Conservation (phyloP, 2,888 invertebrate genomes). For the Rhamphomyia laevipes region DNA sequence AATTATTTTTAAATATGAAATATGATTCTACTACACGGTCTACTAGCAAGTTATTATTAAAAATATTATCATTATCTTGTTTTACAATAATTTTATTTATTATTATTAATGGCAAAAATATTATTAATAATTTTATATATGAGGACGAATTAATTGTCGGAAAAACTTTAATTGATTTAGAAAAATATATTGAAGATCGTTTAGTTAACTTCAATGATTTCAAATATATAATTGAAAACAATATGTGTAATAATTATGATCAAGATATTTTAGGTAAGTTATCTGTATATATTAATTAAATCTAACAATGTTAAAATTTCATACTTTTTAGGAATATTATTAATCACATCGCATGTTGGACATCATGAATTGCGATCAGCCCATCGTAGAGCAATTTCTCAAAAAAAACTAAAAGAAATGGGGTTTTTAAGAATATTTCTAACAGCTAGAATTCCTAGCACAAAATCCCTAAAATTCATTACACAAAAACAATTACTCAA, state of each 20-base stretch:
- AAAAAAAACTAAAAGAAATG: slow-evolving; percentile 43
- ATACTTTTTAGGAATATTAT: no score
- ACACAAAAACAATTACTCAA: slow-evolving; percentile 46
- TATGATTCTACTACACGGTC: no score
- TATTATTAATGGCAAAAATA: no score
- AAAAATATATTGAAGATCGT: no score
- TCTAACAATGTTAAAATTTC: slow-evolving; percentile 30
- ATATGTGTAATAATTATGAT: slow-evolving; percentile 26
- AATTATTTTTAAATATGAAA: no score
- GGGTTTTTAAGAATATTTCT: slow-evolving; percentile 56
- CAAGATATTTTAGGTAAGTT: slow-evolving; percentile 29
- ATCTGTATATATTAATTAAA: no score
- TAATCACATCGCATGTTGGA: slow-evolving; percentile 67
- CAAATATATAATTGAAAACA: slow-evolving; percentile 24
- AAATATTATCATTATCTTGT: no score
- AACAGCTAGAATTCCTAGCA: slow-evolving; percentile 46
- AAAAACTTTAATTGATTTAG: no score
- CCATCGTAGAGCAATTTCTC: slow-evolving; percentile 54
- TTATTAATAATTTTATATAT: no score
- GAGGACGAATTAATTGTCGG: no score
- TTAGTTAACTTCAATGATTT: slow-evolving; percentile 29
- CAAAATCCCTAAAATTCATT: slow-evolving; percentile 41
- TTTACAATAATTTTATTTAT: no score
- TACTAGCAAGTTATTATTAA: no score
- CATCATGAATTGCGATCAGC: slow-evolving; percentile 58